Conservation (phyloP, 2,888 invertebrate genomes). For the Candidula unifasciata region DNA sequence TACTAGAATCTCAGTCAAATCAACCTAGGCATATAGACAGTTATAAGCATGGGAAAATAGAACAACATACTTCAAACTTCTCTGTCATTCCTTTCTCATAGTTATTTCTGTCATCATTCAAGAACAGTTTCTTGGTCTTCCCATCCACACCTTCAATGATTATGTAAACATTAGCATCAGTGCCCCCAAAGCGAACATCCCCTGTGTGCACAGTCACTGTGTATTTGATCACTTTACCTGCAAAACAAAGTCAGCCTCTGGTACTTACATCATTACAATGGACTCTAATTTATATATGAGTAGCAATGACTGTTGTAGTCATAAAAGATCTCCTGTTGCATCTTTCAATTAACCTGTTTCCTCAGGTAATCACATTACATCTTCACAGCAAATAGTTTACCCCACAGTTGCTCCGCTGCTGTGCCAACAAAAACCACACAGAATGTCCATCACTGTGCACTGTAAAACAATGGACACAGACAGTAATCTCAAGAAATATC, state of each 20-base stretch:
- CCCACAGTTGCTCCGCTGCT: too few relatives aligned
- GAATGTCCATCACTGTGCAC: too few relatives aligned
- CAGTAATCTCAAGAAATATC: too few relatives aligned
- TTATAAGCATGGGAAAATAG: background rate
- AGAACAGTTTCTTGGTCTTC: conserved; percentile 62
- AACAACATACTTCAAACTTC: conserved; percentile 66
- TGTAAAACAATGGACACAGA: too few relatives aligned
- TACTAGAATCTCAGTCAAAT: too few relatives aligned
- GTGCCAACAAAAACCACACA: too few relatives aligned
- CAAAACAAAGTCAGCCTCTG: background rate
- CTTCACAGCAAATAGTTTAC: too few relatives aligned
- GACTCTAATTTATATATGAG: background rate
- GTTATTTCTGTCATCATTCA: conserved; percentile 72
- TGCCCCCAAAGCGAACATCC: conserved; percentile 71
- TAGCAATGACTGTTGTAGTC: background rate
- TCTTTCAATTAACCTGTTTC: too few relatives aligned
- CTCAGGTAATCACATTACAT: too few relatives aligned
- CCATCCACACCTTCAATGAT: conserved; percentile 67
- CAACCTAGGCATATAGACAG: background rate
- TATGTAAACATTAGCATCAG: conserved; percentile 74
- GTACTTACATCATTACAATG: background rate
- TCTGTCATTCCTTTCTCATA: conserved; percentile 73
- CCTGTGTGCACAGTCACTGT: conserved; percentile 70
- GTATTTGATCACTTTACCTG: conserved; percentile 66
- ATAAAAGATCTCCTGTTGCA: too few relatives aligned